phyloP scores from a whole-genome alignment of 2,113 vertebrate genomes.

The Delphinus delphis region DNA sequence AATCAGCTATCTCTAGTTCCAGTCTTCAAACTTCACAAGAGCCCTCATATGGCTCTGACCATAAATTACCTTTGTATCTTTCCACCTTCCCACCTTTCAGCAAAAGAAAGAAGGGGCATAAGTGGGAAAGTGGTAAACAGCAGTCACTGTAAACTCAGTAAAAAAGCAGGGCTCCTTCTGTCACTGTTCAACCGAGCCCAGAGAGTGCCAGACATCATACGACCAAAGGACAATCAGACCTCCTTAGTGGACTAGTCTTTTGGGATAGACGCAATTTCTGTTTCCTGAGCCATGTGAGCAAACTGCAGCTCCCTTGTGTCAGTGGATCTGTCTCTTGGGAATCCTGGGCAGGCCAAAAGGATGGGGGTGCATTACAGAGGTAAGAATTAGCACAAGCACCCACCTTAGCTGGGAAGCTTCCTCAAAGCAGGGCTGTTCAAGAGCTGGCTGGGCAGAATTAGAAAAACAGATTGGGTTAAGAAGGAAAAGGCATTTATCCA shows the following conservation, averaged over 20 bases:
- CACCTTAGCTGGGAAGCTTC: conserved; percentile 48
- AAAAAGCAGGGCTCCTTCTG: not conserved
- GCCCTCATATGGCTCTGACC: not conserved
- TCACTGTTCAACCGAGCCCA: not conserved
- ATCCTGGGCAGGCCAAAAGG: not conserved
- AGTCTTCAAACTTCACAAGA: conserved; percentile 11
- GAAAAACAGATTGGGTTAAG: conserved; percentile 73
- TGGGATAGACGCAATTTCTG: not conserved
- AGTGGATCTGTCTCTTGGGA: not conserved
- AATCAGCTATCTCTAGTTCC: not conserved
- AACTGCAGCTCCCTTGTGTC: not conserved
- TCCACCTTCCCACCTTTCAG: not conserved
- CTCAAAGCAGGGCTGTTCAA: conserved; percentile 51
- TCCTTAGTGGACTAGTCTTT: not conserved
- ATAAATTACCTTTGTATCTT: conserved; percentile 34
- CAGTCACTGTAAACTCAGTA: not conserved
- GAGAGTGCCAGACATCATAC: not conserved
- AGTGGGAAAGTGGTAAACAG: not conserved
- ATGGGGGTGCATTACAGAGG: conserved; percentile 6
- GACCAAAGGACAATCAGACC: not conserved
- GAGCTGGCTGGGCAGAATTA: conserved; percentile 44
- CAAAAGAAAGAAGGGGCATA: not conserved
- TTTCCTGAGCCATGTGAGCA: not conserved
- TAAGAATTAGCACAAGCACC: conserved; percentile 51
- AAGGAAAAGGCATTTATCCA: conserved; percentile 71